Evolutionary conservation across 2,888 invertebrate genomes (phyloP).

Genomic region (Abrostola triplasia): DNA sequence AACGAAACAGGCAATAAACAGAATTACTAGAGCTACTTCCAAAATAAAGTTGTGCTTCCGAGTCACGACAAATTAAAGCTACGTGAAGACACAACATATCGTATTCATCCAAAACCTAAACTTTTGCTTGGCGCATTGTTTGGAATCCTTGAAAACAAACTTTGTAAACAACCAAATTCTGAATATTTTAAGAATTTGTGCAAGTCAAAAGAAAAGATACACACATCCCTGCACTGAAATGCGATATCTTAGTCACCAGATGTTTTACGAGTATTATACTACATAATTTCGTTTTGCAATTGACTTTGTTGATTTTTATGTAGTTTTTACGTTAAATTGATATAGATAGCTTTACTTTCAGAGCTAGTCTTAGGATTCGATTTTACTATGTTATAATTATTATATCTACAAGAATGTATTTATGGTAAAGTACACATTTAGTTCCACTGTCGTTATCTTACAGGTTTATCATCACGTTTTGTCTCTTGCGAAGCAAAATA

Average conservation of each 20-base stretch:
- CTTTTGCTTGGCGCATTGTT: constrained; percentile 17
- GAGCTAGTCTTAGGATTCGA: too few relatives aligned
- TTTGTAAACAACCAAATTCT: constrained; percentile 25
- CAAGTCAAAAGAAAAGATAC: constrained; percentile 12
- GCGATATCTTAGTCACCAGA: too few relatives aligned
- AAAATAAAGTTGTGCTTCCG: constrained; percentile 21
- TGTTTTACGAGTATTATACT: too few relatives aligned
- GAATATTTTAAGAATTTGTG: constrained; percentile 11
- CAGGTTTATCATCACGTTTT: constrained; percentile 43
- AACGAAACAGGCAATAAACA: too few relatives aligned
- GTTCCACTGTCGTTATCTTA: constrained; percentile 32
- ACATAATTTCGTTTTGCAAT: too few relatives aligned
- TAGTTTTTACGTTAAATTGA: too few relatives aligned
- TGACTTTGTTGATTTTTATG: too few relatives aligned
- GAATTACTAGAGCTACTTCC: constrained; percentile 2
- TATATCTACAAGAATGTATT: constrained; percentile 11
- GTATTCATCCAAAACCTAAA: constrained; percentile 9
- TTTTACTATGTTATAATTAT: not conserved
- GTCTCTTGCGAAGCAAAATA: constrained; percentile 29
- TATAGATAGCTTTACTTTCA: too few relatives aligned
- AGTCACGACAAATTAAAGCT: constrained; percentile 12
- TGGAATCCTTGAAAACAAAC: constrained; percentile 20
- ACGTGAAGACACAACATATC: constrained; percentile 4
- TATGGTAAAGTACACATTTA: constrained; percentile 12
- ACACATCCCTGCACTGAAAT: not conserved